These are phyloP conservation scores for Lycodopsis pacificus DNA, from an alignment of 2,797 vertebrate genomes.

Conservation along the genomic window DNA sequence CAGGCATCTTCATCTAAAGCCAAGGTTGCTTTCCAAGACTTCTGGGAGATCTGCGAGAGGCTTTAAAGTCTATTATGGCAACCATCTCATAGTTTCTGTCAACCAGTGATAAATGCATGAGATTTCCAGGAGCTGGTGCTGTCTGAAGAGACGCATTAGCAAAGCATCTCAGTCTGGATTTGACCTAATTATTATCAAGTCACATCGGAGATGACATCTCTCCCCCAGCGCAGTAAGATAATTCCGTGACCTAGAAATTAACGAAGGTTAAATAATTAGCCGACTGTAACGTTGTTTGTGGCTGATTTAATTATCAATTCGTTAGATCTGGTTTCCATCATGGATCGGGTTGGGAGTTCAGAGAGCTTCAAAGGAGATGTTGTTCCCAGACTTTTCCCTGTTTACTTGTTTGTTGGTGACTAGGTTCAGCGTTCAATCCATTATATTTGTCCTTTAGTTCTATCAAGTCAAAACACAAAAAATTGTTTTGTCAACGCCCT, in stretches of 20 bases:
- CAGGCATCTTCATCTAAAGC: conserved; percentile 50
- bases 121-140: conserved; percentile 61
- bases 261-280: conserved; percentile 48
- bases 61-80: conserved; percentile 62
- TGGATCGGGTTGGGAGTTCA: conserved; percentile 1
- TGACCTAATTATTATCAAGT: conserved; percentile 60
- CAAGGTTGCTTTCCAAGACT: conserved; percentile 52
- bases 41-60: conserved; percentile 45
- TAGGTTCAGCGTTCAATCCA: not conserved
- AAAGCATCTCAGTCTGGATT: conserved; percentile 50
- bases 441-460: conserved; percentile 1
- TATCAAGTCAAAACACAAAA: not conserved
- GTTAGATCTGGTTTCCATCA: conserved; percentile 42
- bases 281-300: conserved; percentile 47
- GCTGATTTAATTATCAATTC: conserved; percentile 41
- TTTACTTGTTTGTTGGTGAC: conserved; percentile 17
- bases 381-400: conserved; percentile 18
- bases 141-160: conserved; percentile 40
- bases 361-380: conserved; percentile 38
- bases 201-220: conserved; percentile 24
- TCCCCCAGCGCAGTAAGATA: not conserved
- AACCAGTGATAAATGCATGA: conserved; percentile 65
- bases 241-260: conserved; percentile 35
- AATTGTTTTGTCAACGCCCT: not conserved
- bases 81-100: conserved; percentile 62